Evolutionary conservation across 1,140 invertebrate genomes (phyloP).

Genomic region (Rhynchophorus ferrugineus): DNA sequence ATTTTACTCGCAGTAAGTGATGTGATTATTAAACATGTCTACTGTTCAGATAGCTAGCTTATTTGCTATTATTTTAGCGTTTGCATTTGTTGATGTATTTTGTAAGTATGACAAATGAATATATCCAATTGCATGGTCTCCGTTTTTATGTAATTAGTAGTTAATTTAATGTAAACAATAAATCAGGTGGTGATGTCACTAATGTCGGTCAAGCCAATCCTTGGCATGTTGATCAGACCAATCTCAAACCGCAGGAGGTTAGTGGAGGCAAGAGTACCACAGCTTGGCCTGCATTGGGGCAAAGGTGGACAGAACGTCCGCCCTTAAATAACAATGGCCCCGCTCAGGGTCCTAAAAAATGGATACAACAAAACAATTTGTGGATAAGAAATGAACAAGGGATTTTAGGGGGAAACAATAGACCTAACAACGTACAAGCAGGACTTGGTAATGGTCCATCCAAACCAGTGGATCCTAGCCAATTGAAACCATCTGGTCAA

Average conservation of each 20-base stretch:
- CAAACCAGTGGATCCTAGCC: not conserved
- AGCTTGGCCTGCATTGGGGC: conserved; percentile 26
- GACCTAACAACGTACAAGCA: not conserved
- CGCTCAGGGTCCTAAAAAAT: conserved; percentile 16
- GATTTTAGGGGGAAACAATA: not conserved
- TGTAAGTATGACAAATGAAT: conserved; percentile 10
- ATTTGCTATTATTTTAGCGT: conserved; percentile 7
- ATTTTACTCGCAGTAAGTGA: too few relatives aligned
- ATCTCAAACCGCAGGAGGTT: not conserved
- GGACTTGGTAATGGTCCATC: not conserved
- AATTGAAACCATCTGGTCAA: not conserved
- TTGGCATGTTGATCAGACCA: not conserved
- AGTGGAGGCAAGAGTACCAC: conserved; percentile 15
- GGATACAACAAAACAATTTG: conserved; percentile 21
- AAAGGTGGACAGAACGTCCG: conserved; percentile 1
- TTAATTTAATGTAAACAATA: not conserved
- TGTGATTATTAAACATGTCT: too few relatives aligned
- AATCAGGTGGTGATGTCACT: conserved; percentile 4
- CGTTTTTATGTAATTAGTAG: not conserved
- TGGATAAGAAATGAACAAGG: conserved; percentile 23
- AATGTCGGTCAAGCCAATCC: conserved; percentile 2
- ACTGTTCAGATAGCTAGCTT: conserved; percentile 4
- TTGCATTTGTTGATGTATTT: conserved; percentile 13
- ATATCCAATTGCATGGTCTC: not conserved
- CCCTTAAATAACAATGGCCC: not conserved